Evolutionary conservation across 2,888 invertebrate genomes (phyloP).

Genomic region (Atrina japonica): DNA sequence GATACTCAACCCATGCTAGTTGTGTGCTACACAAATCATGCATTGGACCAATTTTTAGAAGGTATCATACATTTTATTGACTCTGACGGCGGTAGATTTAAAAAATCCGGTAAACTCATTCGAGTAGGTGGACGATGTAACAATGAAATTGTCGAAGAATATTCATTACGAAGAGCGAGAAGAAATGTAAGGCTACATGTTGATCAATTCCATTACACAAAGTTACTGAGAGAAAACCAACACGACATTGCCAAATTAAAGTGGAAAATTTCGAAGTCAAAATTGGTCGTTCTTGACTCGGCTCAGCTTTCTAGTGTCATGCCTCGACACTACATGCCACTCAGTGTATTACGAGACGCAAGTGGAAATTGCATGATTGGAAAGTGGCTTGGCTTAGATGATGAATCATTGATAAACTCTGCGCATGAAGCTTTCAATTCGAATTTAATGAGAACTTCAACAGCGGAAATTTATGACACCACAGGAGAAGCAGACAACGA

Average conservation of each 20-base stretch:
- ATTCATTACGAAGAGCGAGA: constrained; percentile 3
- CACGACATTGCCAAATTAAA: neutral
- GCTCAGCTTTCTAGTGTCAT: neutral
- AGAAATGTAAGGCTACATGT: neutral
- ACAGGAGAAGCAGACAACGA: constrained; percentile 2
- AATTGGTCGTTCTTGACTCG: neutral
- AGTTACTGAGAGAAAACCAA: neutral
- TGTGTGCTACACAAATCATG: constrained; percentile 80
- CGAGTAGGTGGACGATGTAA: constrained; percentile 76
- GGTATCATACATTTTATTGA: constrained; percentile 70
- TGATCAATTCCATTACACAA: neutral
- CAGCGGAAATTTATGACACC: neutral
- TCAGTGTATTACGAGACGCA: neutral
- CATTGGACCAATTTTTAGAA: constrained; percentile 80
- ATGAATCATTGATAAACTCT: neutral
- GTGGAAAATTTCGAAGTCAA: neutral
- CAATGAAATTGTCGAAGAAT: constrained; percentile 63
- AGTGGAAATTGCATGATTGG: neutral
- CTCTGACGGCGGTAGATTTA: constrained; percentile 36
- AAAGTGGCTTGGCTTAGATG: constrained; percentile 10
- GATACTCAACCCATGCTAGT: constrained; percentile 68
- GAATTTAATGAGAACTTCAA: neutral
- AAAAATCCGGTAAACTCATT: constrained; percentile 43
- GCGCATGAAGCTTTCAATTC: constrained; percentile 12
- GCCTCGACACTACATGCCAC: too few relatives aligned